phyloP scores from a whole-genome alignment of 2,888 invertebrate species.

The Therioaphis trifolii region DNA sequence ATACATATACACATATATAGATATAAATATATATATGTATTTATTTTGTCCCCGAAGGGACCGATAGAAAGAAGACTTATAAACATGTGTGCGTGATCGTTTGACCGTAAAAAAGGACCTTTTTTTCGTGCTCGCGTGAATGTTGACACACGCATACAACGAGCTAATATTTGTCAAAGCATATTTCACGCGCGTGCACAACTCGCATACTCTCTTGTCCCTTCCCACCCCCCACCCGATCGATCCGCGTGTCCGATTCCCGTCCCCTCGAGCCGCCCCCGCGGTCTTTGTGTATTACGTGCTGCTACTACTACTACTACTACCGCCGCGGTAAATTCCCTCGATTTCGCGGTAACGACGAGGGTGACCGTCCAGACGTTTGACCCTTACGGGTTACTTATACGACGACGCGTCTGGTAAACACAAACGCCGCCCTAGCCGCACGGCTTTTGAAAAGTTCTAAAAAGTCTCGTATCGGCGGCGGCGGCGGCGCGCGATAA shows the following conservation, averaged over 20 bases:
- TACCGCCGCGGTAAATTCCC: constrained; percentile 2
- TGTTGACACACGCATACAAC: constrained; percentile 35
- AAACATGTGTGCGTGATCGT: constrained; percentile 51
- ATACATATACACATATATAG: background rate
- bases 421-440: background rate
- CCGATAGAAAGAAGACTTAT: constrained; percentile 49
- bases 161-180: constrained; percentile 61
- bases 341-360: background rate
- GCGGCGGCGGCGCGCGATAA: background rate
- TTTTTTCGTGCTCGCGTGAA: constrained; percentile 31
- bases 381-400: constrained; percentile 42
- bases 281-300: background rate
- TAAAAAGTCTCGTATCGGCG: background rate
- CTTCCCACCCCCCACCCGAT: background rate
- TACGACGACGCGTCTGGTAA: background rate
- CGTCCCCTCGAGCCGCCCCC: constrained; percentile 5
- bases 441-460: background rate
- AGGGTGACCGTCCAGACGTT: constrained; percentile 18
- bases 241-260: constrained; percentile 10
- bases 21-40: no score
- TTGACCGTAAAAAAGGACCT: constrained; percentile 52
- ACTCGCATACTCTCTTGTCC: background rate
- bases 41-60: background rate
- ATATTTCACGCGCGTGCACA: constrained; percentile 56
- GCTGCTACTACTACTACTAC: no score